phyloP scores from a whole-genome alignment of 64 coral and sea anemone species.

The Astreopora myriophthalma region DNA sequence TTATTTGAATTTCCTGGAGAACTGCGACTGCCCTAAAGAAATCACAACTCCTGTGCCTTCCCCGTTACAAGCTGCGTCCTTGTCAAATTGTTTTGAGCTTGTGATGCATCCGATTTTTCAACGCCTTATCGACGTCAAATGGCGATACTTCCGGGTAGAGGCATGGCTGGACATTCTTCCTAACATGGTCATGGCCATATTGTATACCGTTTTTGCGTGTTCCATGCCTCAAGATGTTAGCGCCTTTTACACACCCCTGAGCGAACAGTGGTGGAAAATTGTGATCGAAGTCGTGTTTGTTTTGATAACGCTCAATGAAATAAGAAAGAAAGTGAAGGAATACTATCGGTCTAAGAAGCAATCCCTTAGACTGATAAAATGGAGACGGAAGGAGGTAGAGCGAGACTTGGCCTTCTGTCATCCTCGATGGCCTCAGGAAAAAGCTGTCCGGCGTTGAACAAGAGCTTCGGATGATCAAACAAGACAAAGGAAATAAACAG shows the following conservation, averaged over 20 bases:
- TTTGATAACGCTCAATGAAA: slow-evolving; percentile 76
- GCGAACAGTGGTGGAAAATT: slow-evolving; percentile 74
- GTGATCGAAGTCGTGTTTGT: slow-evolving; percentile 65
- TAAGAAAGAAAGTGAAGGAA: slow-evolving; percentile 73
- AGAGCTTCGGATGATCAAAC: slow-evolving; percentile 43
- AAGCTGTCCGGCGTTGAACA: slow-evolving; percentile 65
- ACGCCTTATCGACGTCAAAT: slow-evolving; percentile 46
- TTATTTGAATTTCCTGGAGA: slow-evolving; percentile 81
- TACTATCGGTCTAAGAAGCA: slow-evolving; percentile 61
- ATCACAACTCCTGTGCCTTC: slow-evolving; percentile 1
- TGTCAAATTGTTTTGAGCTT: slow-evolving; percentile 20
- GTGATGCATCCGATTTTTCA: slow-evolving; percentile 47
- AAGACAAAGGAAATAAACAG: slow-evolving; percentile 24
- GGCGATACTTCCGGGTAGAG: slow-evolving; percentile 25
- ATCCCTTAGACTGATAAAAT: slow-evolving; percentile 47
- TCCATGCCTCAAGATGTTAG: slow-evolving; percentile 13
- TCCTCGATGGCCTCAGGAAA: slow-evolving; percentile 81
- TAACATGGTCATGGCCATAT: slow-evolving; percentile 7
- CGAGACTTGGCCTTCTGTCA: slow-evolving; percentile 77
- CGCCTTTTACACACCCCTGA: slow-evolving; percentile 45
- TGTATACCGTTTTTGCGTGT: slow-evolving; percentile 45
- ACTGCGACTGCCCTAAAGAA: slow-evolving; percentile 3
- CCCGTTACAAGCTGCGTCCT: background rate
- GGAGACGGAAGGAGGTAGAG: slow-evolving; percentile 51
- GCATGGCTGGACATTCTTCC: slow-evolving; percentile 50